A percentile compares a stretch with the other conserved stretches of the same genome.
Conservation (phyloP, 2,888 invertebrate genomes). For the Microplitis manilae region DNA sequence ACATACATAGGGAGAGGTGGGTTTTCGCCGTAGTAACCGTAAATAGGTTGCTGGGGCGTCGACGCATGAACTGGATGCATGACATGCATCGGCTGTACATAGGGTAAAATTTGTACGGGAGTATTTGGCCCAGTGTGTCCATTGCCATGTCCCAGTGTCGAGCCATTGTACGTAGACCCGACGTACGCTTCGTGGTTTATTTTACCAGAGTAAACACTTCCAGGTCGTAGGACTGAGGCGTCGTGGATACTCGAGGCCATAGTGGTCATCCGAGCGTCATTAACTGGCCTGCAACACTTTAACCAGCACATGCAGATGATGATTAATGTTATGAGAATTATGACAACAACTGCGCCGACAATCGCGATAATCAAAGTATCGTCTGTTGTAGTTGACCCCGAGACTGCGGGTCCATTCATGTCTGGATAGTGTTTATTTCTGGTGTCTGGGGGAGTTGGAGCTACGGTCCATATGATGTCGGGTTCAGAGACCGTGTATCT, state of each 20-base stretch:
- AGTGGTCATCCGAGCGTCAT: constrained; percentile 63
- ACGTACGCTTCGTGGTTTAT: constrained; percentile 65
- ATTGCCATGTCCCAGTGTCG: constrained; percentile 63
- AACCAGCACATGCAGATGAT: constrained; percentile 90
- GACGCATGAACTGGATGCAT: constrained; percentile 58
- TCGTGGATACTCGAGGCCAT: constrained; percentile 67
- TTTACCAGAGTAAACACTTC: constrained; percentile 66
- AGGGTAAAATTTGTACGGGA: constrained; percentile 67
- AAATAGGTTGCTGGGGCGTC: constrained; percentile 61
- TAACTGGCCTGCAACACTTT: constrained; percentile 75
- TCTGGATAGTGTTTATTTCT: constrained; percentile 74
- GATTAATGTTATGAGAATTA: constrained; percentile 89
- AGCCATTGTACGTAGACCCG: constrained; percentile 60
- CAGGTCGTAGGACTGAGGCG: constrained; percentile 66
- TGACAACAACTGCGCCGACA: constrained; percentile 92
- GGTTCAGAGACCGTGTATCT: constrained; percentile 80
- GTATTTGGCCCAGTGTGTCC: constrained; percentile 54
- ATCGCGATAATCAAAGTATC: constrained; percentile 96
- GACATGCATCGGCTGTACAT: constrained; percentile 65
- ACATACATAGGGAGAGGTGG: constrained; percentile 65
- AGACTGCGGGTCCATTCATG: constrained; percentile 69
- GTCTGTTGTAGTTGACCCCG: constrained; percentile 80
- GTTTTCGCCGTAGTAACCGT: constrained; percentile 63
- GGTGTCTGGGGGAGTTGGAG: constrained; percentile 79
- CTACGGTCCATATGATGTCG: constrained; percentile 91